Base-by-base conservation (phyloP, 2,888 invertebrate species). In the Caenorhabditis auriculariae region DNA sequence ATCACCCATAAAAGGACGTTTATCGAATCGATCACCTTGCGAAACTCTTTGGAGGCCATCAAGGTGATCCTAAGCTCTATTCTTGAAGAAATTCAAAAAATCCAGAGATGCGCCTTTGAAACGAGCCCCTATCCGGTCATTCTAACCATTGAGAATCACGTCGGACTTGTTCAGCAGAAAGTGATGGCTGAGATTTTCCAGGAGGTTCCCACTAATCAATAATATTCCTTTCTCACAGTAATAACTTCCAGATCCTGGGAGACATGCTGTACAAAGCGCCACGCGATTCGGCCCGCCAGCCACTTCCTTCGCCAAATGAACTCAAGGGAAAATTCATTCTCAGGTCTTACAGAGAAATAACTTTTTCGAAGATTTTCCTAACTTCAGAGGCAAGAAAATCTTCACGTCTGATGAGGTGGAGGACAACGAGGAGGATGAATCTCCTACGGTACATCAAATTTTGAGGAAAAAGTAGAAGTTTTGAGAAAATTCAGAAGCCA, bases 1-100 rank as follows among this genome's bases (percentile, higher is more conserved):
- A 85, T 87, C 57, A 87, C 86, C 67, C 87, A 87, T 75, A 86
- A 86, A 24, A 81, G 84, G 69, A 86, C 85, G 0, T 74, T 86
- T 23, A 85, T 85, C 38, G 65, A 70, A 27, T 69, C 73, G 15
- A 68, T 73, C 23, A 66, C 73, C 0, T 50, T 73, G 9, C 43
- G 66, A 45, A 84, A 85, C 66, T 83, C 85, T 17, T 67, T 85
- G 3, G 83, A 84, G 68, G 84, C 84, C 19, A 83, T 85, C 55
- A 81, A 82, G 54, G 69, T 69, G n/a, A 37, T 9, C 9, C 35
- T 32, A 12, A 12, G 9, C n/a, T 32, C 35, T n/a, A 32, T 12
- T 32, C 9, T 32, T 12, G 19, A 41, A 1, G 19, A 17, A 41
- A n/a, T 35, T 35, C 17, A 1, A 17, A 28, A 15, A 37, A 60